Base-by-base conservation (phyloP, 2,888 invertebrate genomes). In the Unio delphinus region DNA sequence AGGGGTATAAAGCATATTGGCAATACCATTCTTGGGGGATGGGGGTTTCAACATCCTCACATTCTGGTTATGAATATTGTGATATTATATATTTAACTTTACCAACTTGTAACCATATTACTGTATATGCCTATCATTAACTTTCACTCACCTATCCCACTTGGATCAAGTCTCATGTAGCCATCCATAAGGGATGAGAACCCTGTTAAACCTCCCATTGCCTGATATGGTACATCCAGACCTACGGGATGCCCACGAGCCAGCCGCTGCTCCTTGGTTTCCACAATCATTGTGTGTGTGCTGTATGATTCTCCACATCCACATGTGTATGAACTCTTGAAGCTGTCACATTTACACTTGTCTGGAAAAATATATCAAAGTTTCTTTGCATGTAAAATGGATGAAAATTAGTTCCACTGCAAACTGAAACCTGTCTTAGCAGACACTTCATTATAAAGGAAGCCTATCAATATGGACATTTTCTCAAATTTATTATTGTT, bases 121-220 rank as follows among this genome's bases (percentile, higher is more conserved):
- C 30, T 58, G 56, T 61, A 18, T 58, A 54, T 28, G 55, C 30
- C 65, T 58, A 54, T 4, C 26, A 64, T 30, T n/a, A 17, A 58
- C 18, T 23, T 17, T 17, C 26, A 69, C 73, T 64, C 72, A 88
- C 90, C 90, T 80, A 79, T 64, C 3, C 90, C 90, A 79, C 90
- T 90, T 18, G 89, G 89, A 70, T 90, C 90, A 56, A 90, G 83
- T 68, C 90, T 79, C 78, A 83, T 74, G 75, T 90, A 90, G 6
- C 90, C 90, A 45, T 90, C 89, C 69, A 88, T 86, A 55, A 90
- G 79, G 7, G 90, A 90, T 6, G 88, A 88, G 81, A 90, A 90
- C 4, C 90, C 90, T 7, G 90, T 90, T 23, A 90, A 66, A 15
- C 90, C 90, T 8, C 90, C 90, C 90, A 90, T 90, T 65, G 89